Evolutionary conservation across 2,113 vertebrate species (phyloP), one percentile per base, ranked within the genome.

Genomic region (Heloderma charlesbogerti): DNA sequence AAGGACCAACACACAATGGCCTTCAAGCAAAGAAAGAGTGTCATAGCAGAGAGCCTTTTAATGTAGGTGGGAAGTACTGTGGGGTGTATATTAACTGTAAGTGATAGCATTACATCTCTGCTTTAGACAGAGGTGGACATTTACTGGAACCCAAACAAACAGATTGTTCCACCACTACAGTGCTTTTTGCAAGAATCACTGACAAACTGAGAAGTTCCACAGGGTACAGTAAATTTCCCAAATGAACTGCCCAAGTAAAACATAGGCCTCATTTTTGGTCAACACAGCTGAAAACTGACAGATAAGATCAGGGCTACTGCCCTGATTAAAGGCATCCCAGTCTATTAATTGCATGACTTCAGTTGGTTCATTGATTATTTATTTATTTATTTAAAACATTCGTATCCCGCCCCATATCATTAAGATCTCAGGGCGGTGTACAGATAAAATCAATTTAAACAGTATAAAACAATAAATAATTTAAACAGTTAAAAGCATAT

Each of bases 11-110:
- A 3, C 15, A 71, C 13, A 86, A 82, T 18, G 40, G n/a, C 82
- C 75, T 93, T 88, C 88, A 91, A 69, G 20, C 66, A 94, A 92
- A 93, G 18, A 94, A 93, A 93, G 20, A 94, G 81, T 96, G 96
- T 96, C 96, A 97, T 92, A 97, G 95, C 93, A 95, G 86, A 92
- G 67, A 94, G 71, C 48, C 83, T 95, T 97, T 94, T 96, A 93
- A 95, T 94, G 95, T 72, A 51, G 87, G 6, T 94, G 86, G 84
- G 91, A 92, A 97, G 95, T 94, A 92, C 90, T 92, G 87, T 60
- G 92, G 80, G 93, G 81, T 25, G 92, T 37, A 92, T 91, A 94
- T 89, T 91, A 94, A 90, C 69, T 95, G 74, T 94, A 93, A 96
- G 91, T 92, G 43, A 95, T 54, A 95, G 91, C 90, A 94, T 94